Evolutionary conservation across 2,888 invertebrate genomes (phyloP).

Genomic region (Anthrax anthrax): DNA sequence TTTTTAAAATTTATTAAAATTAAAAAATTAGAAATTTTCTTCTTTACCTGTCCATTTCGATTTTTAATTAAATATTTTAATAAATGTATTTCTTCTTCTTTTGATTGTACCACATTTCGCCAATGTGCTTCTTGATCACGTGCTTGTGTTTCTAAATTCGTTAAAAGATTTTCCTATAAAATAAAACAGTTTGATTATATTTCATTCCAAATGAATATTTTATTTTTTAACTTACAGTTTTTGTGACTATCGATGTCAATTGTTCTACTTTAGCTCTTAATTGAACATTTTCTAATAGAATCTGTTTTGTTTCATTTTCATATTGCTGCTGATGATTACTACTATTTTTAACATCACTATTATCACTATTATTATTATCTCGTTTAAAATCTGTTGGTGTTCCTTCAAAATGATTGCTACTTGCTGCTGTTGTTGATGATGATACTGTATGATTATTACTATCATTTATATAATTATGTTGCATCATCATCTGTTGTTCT

Average conservation of each 20-base stretch:
- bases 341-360: constrained; percentile 13
- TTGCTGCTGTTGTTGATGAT: background rate
- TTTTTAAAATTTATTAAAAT: no score
- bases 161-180: constrained; percentile 28
- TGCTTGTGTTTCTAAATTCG: constrained; percentile 29
- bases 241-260: constrained; percentile 60
- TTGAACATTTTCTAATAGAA: constrained; percentile 46
- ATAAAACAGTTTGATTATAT: constrained; percentile 5
- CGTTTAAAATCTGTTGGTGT: constrained; percentile 12
- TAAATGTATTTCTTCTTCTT: constrained; percentile 29
- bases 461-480: constrained; percentile 18
- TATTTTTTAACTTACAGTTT: constrained; percentile 46
- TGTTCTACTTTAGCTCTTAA: constrained; percentile 49
- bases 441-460: background rate
- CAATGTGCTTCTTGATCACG: constrained; percentile 32
- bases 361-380: constrained; percentile 17
- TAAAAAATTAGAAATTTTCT: no score
- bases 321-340: constrained; percentile 8
- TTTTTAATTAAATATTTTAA: constrained; percentile 25
- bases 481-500: background rate
- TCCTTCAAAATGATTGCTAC: no score
- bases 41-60: background rate
- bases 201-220: background rate
- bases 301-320: constrained; percentile 19
- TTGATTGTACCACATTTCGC: constrained; percentile 28